A percentile compares a stretch with the other conserved stretches of the same genome.
phyloP scores from a whole-genome alignment of 2,888 invertebrate genomes.

The Agrilus mali region DNA sequence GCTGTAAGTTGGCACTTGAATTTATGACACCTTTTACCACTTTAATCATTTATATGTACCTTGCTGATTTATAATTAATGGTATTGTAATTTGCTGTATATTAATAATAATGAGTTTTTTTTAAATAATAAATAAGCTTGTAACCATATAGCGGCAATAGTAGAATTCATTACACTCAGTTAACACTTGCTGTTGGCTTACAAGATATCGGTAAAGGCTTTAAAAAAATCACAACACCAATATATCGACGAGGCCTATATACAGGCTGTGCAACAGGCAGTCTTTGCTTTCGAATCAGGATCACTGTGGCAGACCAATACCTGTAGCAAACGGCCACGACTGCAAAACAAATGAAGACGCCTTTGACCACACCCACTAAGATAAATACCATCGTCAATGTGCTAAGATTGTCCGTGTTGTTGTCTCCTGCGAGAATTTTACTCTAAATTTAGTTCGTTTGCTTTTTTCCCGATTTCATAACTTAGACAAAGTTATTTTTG shows the following conservation, averaged over 20 bases:
- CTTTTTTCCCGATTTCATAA: too few species aligned
- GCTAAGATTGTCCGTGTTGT: conserved; percentile 72
- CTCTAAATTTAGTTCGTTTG: conserved; percentile 8
- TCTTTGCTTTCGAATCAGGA: conserved; percentile 18
- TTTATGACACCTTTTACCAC: too few species aligned
- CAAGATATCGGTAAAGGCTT: conserved; percentile 10
- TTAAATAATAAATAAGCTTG: too few species aligned
- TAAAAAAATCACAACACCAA: conserved; percentile 24
- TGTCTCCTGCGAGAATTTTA: conserved; percentile 49
- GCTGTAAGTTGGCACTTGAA: too few species aligned
- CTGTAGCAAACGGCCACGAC: conserved; percentile 92
- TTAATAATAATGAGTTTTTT: too few species aligned
- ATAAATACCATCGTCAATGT: conserved; percentile 84
- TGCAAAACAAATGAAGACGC: conserved; percentile 93
- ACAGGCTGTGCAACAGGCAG: conserved; percentile 25
- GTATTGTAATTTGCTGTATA: too few species aligned
- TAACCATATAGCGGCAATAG: too few species aligned
- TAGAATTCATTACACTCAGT: too few species aligned
- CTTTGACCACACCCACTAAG: conserved; percentile 83
- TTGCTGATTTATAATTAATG: too few species aligned
- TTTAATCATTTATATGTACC: too few species aligned
- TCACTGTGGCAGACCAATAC: conserved; percentile 39
- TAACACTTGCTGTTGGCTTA: too few species aligned
- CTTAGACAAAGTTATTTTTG: too few species aligned
- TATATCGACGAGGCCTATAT: conserved; percentile 30